Conservation (phyloP, 2,888 invertebrate species). For the Branchinecta sandiegonensis region DNA sequence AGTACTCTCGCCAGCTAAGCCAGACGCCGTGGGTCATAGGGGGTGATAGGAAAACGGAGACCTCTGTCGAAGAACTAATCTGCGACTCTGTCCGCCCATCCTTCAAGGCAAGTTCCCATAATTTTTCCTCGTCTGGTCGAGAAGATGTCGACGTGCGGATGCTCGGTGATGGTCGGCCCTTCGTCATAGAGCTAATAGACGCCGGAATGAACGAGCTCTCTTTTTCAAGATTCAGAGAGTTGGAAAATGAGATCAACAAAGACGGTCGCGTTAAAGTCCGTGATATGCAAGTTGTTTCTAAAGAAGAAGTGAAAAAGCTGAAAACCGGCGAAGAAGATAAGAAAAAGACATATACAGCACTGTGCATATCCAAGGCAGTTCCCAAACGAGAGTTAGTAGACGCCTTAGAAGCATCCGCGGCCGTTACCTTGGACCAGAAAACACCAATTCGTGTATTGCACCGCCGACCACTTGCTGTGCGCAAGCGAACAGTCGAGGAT, state of each 20-base stretch:
- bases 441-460: conserved; percentile 86
- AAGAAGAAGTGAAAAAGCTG: conserved; percentile 42
- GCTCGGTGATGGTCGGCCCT: conserved; percentile 79
- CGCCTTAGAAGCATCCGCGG: conserved; percentile 35
- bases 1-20: conserved; percentile 63
- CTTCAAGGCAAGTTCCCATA: conserved; percentile 46
- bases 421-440: conserved; percentile 53
- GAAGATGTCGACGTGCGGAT: conserved; percentile 96
- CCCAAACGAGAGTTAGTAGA: conserved; percentile 33
- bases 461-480: conserved; percentile 54
- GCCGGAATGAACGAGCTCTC: conserved; percentile 41
- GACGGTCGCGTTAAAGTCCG: neutral
- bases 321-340: conserved; percentile 80
- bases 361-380: conserved; percentile 44
- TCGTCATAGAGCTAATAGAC: conserved; percentile 68
- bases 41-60: conserved; percentile 59
- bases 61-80: conserved; percentile 83
- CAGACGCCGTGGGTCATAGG: conserved; percentile 89
- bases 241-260: neutral
- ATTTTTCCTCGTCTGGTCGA: conserved; percentile 78
- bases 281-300: conserved; percentile 33
- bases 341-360: conserved; percentile 68
- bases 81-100: conserved; percentile 47
- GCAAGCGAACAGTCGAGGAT: conserved; percentile 50
- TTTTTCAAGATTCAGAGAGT: neutral